Evolutionary conservation across 2,888 invertebrate genomes (phyloP).

Genomic region (Ophioninae sp.): DNA sequence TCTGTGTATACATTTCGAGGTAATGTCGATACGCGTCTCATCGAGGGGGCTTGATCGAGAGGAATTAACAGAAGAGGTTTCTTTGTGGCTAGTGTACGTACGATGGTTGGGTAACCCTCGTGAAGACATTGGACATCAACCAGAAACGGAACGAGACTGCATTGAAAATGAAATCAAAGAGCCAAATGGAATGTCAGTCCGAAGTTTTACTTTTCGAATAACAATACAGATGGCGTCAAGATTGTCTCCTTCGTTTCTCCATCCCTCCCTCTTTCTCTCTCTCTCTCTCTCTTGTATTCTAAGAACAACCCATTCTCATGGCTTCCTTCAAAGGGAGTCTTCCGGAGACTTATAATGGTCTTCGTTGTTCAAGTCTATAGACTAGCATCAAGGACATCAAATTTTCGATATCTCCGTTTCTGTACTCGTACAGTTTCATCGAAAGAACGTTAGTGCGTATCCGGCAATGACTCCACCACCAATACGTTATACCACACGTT

Average conservation of each 20-base stretch:
- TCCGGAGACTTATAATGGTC: background rate
- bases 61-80: background rate
- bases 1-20: background rate
- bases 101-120: constrained; percentile 7
- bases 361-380: background rate
- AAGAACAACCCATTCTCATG: constrained; percentile 16
- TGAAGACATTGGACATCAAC: constrained; percentile 44
- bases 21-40: constrained; percentile 37
- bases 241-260: constrained; percentile 43
- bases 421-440: constrained; percentile 34
- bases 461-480: constrained; percentile 9
- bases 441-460: constrained; percentile 38
- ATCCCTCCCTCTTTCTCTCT: background rate
- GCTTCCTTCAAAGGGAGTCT: constrained; percentile 31
- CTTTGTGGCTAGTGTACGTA: constrained; percentile 1
- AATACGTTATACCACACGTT: constrained; percentile 35
- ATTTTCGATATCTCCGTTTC: constrained; percentile 56
- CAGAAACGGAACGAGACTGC: constrained; percentile 11
- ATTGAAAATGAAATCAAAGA: constrained; percentile 61
- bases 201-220: constrained; percentile 67
- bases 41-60: constrained; percentile 14
- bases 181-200: constrained; percentile 67
- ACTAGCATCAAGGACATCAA: constrained; percentile 49
- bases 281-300: background rate
- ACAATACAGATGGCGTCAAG: constrained; percentile 63